Percentiles rank a stretch among this genome's conserved stretches.
These are phyloP conservation scores for Trichonephila clavipes DNA, from an alignment of 1,140 invertebrate genomes.

Conservation along the genomic window DNA sequence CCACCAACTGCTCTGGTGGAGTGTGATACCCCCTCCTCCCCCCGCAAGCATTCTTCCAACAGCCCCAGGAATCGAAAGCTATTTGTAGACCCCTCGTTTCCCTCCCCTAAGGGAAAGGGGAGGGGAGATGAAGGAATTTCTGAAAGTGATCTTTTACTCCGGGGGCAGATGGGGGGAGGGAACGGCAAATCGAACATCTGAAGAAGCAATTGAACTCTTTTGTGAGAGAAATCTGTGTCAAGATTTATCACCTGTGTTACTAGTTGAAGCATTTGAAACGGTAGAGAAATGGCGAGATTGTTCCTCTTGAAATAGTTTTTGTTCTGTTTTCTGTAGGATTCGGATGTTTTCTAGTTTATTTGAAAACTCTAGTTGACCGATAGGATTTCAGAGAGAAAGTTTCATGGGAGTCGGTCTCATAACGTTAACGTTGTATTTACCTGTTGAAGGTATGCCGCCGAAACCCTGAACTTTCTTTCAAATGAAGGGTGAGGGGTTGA, in stretches of 20 bases:
- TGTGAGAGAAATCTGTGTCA: not conserved
- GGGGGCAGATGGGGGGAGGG: not conserved
- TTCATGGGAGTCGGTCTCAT: no score
- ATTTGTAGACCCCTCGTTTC: not conserved
- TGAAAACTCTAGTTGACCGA: no score
- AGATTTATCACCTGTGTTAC: not conserved
- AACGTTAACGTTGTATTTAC: no score
- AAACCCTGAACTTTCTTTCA: no score
- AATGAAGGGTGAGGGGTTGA: no score
- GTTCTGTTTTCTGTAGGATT: no score
- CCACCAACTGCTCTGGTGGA: not conserved
- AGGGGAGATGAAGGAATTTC: not conserved
- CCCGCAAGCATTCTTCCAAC: not conserved
- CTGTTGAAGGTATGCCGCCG: no score
- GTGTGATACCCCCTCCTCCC: not conserved
- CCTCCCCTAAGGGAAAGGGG: not conserved
- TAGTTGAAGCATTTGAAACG: no score
- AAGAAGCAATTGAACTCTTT: not conserved
- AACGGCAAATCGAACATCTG: not conserved
- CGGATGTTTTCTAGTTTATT: no score
- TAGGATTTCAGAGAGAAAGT: no score
- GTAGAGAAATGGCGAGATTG: no score
- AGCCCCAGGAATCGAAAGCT: constrained; percentile 7
- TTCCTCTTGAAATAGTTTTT: no score
- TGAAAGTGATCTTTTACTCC: not conserved